These are phyloP conservation scores for Hystrix brachyura DNA, from an alignment of 2,113 vertebrate species.

Conservation along the genomic window DNA sequence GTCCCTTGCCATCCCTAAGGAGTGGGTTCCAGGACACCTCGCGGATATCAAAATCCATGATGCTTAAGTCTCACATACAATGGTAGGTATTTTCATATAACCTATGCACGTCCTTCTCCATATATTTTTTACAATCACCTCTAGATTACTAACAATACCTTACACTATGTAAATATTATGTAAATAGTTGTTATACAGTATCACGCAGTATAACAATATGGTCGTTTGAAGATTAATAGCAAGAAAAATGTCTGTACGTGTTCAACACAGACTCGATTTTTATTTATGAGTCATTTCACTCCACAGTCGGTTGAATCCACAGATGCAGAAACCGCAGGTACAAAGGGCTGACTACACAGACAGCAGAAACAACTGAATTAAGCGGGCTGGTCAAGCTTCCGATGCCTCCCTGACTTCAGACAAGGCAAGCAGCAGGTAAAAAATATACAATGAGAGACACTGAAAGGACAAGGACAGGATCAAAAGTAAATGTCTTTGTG, in stretches of 20 bases:
- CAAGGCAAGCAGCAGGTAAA: neutral
- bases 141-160: neutral
- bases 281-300: neutral
- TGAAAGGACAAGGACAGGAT: neutral
- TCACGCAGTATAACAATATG: neutral
- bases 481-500: neutral
- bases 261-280: neutral
- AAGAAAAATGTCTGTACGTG: neutral
- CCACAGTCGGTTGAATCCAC: neutral
- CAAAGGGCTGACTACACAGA: neutral
- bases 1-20: neutral
- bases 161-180: neutral
- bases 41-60: too few relatives aligned
- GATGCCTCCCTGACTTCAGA: neutral
- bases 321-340: neutral
- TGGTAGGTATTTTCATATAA: neutral
- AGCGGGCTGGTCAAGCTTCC: neutral
- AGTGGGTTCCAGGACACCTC: neutral
- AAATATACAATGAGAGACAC: neutral
- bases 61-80: neutral
- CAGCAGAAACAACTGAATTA: neutral
- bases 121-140: neutral
- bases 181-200: neutral
- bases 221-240: neutral
- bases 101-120: neutral